Evolutionary conservation across 2,797 vertebrate genomes (phyloP).

Genomic region (Diplodus sargus): DNA sequence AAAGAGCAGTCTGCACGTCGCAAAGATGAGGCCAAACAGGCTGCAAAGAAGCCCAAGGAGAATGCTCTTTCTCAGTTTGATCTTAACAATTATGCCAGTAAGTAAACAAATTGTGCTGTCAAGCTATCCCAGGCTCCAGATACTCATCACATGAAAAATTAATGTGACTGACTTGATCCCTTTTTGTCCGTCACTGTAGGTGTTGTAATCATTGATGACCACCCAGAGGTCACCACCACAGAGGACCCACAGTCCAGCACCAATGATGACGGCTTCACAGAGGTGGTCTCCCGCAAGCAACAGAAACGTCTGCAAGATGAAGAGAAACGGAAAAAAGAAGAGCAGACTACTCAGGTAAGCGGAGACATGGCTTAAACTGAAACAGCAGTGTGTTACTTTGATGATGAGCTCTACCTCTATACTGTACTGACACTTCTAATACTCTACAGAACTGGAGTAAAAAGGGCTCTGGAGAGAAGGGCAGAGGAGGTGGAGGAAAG

Average conservation of each 20-base stretch:
- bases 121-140: neutral
- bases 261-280: constrained; percentile 97
- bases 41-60: constrained; percentile 94
- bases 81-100: constrained; percentile 99
- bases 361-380: neutral
- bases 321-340: constrained; percentile 98
- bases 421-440: neutral
- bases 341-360: constrained; percentile 93
- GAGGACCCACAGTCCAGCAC: constrained; percentile 95
- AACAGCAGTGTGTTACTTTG: neutral
- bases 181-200: constrained; percentile 78
- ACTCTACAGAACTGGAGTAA: constrained; percentile 93
- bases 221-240: constrained; percentile 97
- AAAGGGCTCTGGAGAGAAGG: constrained; percentile 93
- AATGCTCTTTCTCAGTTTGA: constrained; percentile 99
- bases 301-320: constrained; percentile 99
- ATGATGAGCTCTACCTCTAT: neutral
- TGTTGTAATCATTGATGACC: constrained; percentile 99
- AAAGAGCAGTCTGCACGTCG: constrained; percentile 91
- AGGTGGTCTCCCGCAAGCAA: constrained; percentile 98
- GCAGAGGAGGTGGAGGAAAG: constrained; percentile 93
- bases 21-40: constrained; percentile 93
- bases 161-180: neutral
- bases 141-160: neutral
- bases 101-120: constrained; percentile 65